These are phyloP conservation scores for Muntiacus muntjak DNA, from an alignment of 2,113 vertebrate species.

Conservation along the genomic window DNA sequence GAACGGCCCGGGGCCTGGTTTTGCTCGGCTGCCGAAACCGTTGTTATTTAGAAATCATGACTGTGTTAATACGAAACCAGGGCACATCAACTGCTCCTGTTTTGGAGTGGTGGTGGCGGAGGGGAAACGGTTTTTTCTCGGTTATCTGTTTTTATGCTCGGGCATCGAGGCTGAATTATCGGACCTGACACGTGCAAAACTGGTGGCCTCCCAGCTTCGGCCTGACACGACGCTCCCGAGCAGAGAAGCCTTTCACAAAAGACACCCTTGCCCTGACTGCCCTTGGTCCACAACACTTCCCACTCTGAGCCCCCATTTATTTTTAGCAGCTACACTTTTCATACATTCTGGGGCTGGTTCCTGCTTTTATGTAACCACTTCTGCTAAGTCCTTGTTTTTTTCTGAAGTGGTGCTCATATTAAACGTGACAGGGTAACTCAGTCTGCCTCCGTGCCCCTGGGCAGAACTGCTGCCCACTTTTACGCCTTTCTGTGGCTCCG, in stretches of 20 bases:
- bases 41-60: conserved; percentile 63
- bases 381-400: conserved; percentile 31
- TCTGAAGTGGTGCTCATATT: neutral
- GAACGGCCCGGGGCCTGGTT: neutral
- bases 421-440: neutral
- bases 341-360: conserved; percentile 43
- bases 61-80: conserved; percentile 4
- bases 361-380: conserved; percentile 69
- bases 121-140: conserved; percentile 45
- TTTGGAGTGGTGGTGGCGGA: conserved; percentile 34
- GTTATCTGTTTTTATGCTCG: conserved; percentile 51
- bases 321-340: conserved; percentile 44
- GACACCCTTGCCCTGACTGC: neutral
- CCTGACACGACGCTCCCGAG: neutral
- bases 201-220: accelerated
- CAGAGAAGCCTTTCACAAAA: neutral
- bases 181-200: conserved; percentile 34
- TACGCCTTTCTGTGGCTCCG: neutral
- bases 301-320: neutral
- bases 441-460: neutral
- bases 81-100: conserved; percentile 49
- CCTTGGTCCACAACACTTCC: neutral
- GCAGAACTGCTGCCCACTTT: neutral
- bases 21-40: conserved; percentile 21
- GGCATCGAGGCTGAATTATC: neutral